Percentiles rank a stretch among this genome's conserved stretches.
Conservation (phyloP, 2,888 invertebrate species). For the Meteorus cinctellus region DNA sequence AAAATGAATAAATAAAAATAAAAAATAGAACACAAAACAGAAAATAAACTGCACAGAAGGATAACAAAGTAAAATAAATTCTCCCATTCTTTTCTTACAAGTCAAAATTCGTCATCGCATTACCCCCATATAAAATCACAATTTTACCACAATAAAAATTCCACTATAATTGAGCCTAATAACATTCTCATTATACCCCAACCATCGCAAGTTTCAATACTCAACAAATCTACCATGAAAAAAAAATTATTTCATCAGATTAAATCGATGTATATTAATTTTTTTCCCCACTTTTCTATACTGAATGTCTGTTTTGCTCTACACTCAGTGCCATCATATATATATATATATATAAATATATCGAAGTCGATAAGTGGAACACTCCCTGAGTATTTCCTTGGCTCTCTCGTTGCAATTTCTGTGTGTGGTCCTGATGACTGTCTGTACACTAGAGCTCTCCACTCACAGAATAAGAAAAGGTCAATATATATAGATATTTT, state of each 20-base stretch:
- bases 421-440: neutral
- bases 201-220: too few relatives aligned
- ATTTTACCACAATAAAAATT: too few relatives aligned
- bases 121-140: too few relatives aligned
- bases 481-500: neutral
- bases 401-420: slow-evolving; percentile 26
- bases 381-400: slow-evolving; percentile 25
- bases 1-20: too few relatives aligned
- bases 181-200: too few relatives aligned
- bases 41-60: too few relatives aligned
- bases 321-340: neutral
- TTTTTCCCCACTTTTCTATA: neutral
- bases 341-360: neutral
- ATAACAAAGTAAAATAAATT: too few relatives aligned
- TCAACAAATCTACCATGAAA: neutral
- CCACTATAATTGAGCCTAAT: too few relatives aligned
- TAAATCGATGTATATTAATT: neutral
- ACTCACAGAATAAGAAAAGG: neutral
- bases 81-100: too few relatives aligned
- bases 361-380: slow-evolving; percentile 26
- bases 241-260: neutral
- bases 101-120: too few relatives aligned
- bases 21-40: too few relatives aligned
- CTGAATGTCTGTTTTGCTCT: slow-evolving; percentile 10
- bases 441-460: neutral